phyloP scores from a whole-genome alignment of 2,888 invertebrate species.

The Eilema depressum region DNA sequence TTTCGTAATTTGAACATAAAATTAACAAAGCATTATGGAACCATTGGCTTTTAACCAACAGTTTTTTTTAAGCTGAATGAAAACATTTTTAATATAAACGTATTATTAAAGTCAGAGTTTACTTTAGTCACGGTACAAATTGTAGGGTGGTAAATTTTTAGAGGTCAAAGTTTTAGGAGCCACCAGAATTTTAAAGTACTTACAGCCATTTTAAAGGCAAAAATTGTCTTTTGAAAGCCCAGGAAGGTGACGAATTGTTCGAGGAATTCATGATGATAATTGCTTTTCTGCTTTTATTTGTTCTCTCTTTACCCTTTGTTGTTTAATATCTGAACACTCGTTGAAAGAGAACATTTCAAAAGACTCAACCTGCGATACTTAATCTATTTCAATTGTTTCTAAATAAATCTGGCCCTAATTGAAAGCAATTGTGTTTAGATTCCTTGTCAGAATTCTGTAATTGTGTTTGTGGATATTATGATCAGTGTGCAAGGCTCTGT shows the following conservation, averaged over 20 bases:
- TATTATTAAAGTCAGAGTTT: not conserved
- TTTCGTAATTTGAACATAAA: not conserved
- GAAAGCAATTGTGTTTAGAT: not conserved
- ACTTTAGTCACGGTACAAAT: not conserved
- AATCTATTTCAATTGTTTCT: not conserved
- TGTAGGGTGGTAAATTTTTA: not conserved
- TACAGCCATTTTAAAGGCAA: not conserved
- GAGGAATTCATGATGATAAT: not conserved
- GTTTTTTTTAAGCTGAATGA: not conserved
- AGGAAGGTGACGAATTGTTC: not conserved
- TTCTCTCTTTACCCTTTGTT: not conserved
- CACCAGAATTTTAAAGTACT: not conserved
- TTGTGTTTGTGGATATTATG: constrained; percentile 3
- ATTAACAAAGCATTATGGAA: not conserved
- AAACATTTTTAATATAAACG: not conserved
- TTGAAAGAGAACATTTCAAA: not conserved
- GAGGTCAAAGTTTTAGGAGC: not conserved
- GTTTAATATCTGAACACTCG: not conserved
- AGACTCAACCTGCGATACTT: not conserved
- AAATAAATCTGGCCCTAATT: constrained; percentile 4
- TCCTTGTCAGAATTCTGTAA: not conserved
- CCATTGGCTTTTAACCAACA: not conserved
- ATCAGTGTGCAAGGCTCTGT: not conserved
- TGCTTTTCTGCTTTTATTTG: not conserved
- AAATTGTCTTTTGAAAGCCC: constrained; percentile 1